Base-by-base conservation (phyloP, 1,140 invertebrate genomes). In the Drosophila ananassae region DNA sequence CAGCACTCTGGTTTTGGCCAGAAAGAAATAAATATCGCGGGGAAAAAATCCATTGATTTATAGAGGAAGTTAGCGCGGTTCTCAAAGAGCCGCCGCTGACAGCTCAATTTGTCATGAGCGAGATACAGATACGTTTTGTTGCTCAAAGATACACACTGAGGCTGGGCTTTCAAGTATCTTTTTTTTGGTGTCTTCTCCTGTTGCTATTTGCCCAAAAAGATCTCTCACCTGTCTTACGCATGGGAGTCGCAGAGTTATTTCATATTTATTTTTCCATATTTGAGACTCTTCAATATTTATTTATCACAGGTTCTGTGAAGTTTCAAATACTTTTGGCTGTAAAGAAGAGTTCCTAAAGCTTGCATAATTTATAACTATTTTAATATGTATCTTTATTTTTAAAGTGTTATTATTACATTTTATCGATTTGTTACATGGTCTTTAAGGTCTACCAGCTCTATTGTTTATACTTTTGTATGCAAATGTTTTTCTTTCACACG, bases 81-180 rank as follows among this genome's bases (percentile, higher is more conserved):
- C 55, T 76, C 73, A 76, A 76, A 76, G 73, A 76, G 73, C 39
- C 73, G 73, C 73, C 73, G 80, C 76, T 80, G 80, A 82, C 82
- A 82, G 78, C 78, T 78, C 82, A 85, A 85, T 85, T 85, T 85
- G 82, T 79, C 84, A 82, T 72, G 53, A 63, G 25, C 48, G 56
- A 54, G 21, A 58, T 57, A 67, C 56, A 73, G 46, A 64, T 37
- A 73, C 53, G 32, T 13, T 39, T 44, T n/a, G 44, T 46, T 30
- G 41, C 59, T 55, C 34, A 62, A 47, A 79, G 72, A 62, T 56
- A 78, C 57, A 61, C 24, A 64, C 28, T 13, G 48, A 24, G 37
- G 60, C 28, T 37, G 37, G 9, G 4, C 9, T 28, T 5, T 9
- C 21, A 17, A 32, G 10, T 54, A 6, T 24, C 22, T 13, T 17